These are phyloP conservation scores for Eupeodes luniger DNA, from an alignment of 2,888 invertebrate species.

Conservation along the genomic window DNA sequence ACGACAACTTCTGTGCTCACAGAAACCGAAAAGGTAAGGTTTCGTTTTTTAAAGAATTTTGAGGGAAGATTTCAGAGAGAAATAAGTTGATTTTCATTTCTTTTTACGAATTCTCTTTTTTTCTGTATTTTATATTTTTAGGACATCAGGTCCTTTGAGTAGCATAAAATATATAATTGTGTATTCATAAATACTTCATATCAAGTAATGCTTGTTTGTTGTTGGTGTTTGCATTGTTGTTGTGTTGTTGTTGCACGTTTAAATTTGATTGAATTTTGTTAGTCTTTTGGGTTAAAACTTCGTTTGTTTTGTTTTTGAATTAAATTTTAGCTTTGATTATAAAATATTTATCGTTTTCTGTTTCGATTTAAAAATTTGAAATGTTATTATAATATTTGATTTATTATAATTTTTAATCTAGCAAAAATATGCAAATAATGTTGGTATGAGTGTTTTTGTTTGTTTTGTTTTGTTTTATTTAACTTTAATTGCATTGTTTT, in stretches of 20 bases:
- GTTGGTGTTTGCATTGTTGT: slow-evolving; percentile 37
- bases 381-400: too few species aligned
- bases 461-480: too few species aligned
- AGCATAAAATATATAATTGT: slow-evolving; percentile 30
- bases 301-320: background rate
- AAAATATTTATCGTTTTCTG: too few species aligned
- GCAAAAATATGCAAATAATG: too few species aligned
- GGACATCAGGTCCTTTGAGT: slow-evolving; percentile 74
- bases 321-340: background rate
- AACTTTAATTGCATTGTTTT: too few species aligned
- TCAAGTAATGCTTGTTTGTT: slow-evolving; percentile 69
- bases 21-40: slow-evolving; percentile 81
- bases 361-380: background rate
- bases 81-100: slow-evolving; percentile 5
- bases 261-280: background rate
- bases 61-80: too few species aligned
- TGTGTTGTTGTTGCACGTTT: slow-evolving; percentile 44
- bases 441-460: too few species aligned
- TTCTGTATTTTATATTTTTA: slow-evolving; percentile 64
- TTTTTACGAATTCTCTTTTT: slow-evolving; percentile 28
- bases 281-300: background rate
- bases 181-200: slow-evolving; percentile 41
- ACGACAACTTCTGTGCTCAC: slow-evolving; percentile 67
- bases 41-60: background rate
- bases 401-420: too few species aligned